phyloP scores from a whole-genome alignment of 1,140 invertebrate species.

The Cydia amplana region DNA sequence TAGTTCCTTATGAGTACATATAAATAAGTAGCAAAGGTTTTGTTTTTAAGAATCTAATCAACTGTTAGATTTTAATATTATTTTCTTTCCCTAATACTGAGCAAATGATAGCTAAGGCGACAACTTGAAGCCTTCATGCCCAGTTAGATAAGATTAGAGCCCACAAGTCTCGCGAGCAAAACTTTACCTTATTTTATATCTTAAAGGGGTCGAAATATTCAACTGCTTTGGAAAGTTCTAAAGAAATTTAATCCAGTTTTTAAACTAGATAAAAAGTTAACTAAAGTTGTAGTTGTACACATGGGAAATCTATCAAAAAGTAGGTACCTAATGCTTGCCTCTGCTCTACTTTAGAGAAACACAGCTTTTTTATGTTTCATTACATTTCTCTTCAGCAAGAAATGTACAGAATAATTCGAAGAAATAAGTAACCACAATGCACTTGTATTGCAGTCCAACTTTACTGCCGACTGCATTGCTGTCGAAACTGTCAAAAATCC shows the following conservation, averaged over 20 bases:
- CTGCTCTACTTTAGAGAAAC: neutral
- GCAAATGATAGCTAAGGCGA: neutral
- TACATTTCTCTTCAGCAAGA: too few species aligned
- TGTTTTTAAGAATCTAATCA: too few species aligned
- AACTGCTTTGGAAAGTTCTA: slow-evolving; percentile 38
- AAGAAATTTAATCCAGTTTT: slow-evolving; percentile 30
- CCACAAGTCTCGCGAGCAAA: neutral
- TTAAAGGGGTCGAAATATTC: neutral
- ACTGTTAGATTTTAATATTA: neutral
- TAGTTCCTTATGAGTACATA: too few species aligned
- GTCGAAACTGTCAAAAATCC: too few species aligned
- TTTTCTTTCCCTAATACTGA: neutral
- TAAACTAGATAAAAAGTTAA: slow-evolving; percentile 39
- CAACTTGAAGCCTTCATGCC: neutral
- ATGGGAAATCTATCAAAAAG: slow-evolving; percentile 58
- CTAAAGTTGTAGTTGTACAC: slow-evolving; percentile 47
- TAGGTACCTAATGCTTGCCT: slow-evolving; percentile 33
- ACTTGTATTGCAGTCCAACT: too few species aligned
- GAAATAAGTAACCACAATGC: too few species aligned
- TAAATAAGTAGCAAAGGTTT: too few species aligned
- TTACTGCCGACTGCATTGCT: too few species aligned
- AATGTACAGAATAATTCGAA: too few species aligned
- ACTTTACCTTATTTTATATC: neutral
- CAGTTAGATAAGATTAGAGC: neutral
- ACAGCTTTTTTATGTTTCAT: slow-evolving; percentile 27